Base-by-base conservation (phyloP, 2,113 vertebrate genomes). In the Trogon surrucura region DNA sequence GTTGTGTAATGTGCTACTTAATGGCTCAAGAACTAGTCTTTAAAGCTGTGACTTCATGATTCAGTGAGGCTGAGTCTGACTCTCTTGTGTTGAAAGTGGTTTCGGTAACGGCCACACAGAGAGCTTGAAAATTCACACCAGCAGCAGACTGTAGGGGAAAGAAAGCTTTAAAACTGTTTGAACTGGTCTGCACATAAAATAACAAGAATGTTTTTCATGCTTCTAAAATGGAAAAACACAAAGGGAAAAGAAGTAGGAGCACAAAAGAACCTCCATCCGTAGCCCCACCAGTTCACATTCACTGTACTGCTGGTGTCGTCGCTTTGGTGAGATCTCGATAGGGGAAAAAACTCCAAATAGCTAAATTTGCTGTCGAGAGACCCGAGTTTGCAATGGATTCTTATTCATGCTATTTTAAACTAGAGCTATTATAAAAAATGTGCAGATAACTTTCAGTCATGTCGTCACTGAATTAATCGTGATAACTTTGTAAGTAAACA, bases 51-150 rank as follows among this genome's bases (percentile, higher is more conserved):
- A 54, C 65, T 91, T 92, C 69, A 22, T 96, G 57, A 89, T 95
- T 96, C 79, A 70, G 4, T 94, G 90, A 96, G 77, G 32, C 67
- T 9, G 54, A 73, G 50, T 53, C 61, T 80, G 61, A 73, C 80
- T 0, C n/a, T 41, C 41, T 41, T 34, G 65, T 26, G 11, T 88
- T 96, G 73, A 74, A 93, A 93, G 72, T 81, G 50, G 9, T 95
- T 91, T 93, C 91, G 51, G 56, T 70, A 56, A 58, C 1, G 80
- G 75, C 81, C 93, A 95, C 96, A 96, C 93, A 94, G 89, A 90
- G 72, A 90, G 84, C 62, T 85, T 93, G 96, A 95, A 96, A 96
- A 94, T 89, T 91, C 96, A 88, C 90, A 90, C 79, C 57, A 93
- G 88, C 56, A 75, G 48, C 67, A 85, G 79, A 66, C 69, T 91